A percentile compares a stretch with the other conserved stretches of the same genome.
These are phyloP conservation scores for Flabesymbios commensalis DNA, from an alignment of 2,888 invertebrate genomes.

Conservation along the genomic window DNA sequence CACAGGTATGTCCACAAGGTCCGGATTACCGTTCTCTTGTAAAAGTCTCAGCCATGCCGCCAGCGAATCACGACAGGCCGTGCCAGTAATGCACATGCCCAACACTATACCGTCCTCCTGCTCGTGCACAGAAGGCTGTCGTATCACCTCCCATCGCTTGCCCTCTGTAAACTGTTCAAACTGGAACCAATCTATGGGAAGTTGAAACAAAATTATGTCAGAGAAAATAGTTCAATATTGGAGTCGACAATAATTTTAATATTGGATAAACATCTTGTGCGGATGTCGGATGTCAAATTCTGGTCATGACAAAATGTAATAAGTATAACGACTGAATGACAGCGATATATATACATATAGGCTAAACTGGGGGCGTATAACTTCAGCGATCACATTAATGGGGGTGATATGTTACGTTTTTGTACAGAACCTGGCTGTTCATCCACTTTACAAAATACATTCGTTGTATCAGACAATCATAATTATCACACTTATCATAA, in stretches of 20 bases:
- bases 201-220: neutral
- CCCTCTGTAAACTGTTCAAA: slow-evolving; percentile 40
- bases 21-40: slow-evolving; percentile 78
- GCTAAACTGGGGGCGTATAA: no score
- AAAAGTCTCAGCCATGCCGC: slow-evolving; percentile 70
- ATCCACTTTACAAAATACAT: no score
- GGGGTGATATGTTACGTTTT: no score
- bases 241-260: neutral
- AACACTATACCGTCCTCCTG: slow-evolving; percentile 90
- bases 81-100: slow-evolving; percentile 87
- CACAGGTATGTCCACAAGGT: slow-evolving; percentile 76
- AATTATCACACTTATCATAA: no score
- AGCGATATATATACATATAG: no score
- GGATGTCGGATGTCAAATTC: no score
- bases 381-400: no score
- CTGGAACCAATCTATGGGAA: slow-evolving; percentile 29
- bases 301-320: no score
- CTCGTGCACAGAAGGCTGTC: slow-evolving; percentile 78
- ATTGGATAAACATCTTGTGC: neutral
- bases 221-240: no score
- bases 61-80: slow-evolving; percentile 81
- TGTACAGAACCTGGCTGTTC: no score
- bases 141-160: slow-evolving; percentile 37
- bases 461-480: no score
- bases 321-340: no score